Evolutionary conservation across 2,113 vertebrate species (phyloP), one percentile per base, ranked within the genome.

Genomic region (Circaetus cinerascens): DNA sequence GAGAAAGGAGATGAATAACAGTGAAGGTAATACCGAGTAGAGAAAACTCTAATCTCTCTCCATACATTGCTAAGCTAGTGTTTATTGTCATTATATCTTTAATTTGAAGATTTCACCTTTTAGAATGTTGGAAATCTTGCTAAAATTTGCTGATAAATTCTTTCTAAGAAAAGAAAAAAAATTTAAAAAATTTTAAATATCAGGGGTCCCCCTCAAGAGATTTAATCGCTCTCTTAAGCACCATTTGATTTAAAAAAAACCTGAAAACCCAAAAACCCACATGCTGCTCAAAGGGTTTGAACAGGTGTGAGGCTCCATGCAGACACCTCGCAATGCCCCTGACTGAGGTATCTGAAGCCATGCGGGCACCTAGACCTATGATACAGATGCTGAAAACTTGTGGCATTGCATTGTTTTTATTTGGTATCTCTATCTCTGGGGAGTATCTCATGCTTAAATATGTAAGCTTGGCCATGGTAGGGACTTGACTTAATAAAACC

Each of bases 191-290:
- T 2, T 2, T 30, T 69, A 38, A 15, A 11, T 63, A 76, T 27
- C 21, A 50, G 7, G 2, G 5, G 3, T 55, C 20, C 1, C 9
- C 26, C 13, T 45, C 13, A 60, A 48, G 50, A 43, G 13, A 74
- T 43, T 64, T 15, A 77, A 55, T 90, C 3, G 2, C 13, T 67
- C 3, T 72, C 13, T 53, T 72, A 40, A 66, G 8, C 9, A 38
- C 6, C 4, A 6, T 48, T 80, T 75, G 8, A 48, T 43, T 74
- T 51, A 0, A 48, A 48, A 21, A 63, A 43, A 41, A 45, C 22
- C 22, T 4, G 5, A 23, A 27, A 69, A 27, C 7, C 32, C 13
- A 4, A 9, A 21, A n/a, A 41, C 2, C 3, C 2, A 5, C 14
- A n/a, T 15, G 34, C 15, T 77, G 8, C 15, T 60, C 20, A 41